Percentiles rank a stretch among this genome's conserved stretches.
Conservation (phyloP, 2,888 invertebrate species). For the Aporophyla lueneburgensis region DNA sequence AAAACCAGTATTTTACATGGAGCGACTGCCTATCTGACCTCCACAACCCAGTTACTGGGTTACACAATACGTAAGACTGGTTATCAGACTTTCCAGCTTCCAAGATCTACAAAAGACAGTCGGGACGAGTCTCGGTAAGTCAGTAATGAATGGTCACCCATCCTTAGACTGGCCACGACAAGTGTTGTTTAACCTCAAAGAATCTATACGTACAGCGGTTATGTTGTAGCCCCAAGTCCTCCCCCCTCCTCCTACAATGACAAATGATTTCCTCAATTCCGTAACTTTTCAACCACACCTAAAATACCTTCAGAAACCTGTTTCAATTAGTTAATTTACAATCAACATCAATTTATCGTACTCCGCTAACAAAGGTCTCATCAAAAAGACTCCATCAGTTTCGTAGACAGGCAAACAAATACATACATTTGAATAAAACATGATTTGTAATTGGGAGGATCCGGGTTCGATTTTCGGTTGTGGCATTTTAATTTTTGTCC, state of each 20-base stretch:
- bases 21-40: no score
- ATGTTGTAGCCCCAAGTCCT: not conserved
- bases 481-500: conserved; percentile 45
- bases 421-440: conserved; percentile 44
- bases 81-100: no score
- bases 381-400: conserved; percentile 42
- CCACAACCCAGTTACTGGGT: no score
- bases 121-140: no score
- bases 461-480: conserved; percentile 48
- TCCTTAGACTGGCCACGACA: not conserved
- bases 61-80: no score
- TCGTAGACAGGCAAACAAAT: conserved; percentile 35
- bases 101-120: no score
- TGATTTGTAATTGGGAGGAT: conserved; percentile 50
- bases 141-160: no score
- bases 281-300: not conserved
- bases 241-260: not conserved
- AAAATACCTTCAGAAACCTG: not conserved
- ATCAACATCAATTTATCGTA: conserved; percentile 9
- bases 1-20: no score
- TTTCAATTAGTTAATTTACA: conserved; percentile 20
- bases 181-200: not conserved
- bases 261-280: conserved; percentile 16
- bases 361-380: conserved; percentile 19
- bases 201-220: not conserved